Conservation (phyloP, 1,140 invertebrate genomes). For the Drosophila obscura region DNA sequence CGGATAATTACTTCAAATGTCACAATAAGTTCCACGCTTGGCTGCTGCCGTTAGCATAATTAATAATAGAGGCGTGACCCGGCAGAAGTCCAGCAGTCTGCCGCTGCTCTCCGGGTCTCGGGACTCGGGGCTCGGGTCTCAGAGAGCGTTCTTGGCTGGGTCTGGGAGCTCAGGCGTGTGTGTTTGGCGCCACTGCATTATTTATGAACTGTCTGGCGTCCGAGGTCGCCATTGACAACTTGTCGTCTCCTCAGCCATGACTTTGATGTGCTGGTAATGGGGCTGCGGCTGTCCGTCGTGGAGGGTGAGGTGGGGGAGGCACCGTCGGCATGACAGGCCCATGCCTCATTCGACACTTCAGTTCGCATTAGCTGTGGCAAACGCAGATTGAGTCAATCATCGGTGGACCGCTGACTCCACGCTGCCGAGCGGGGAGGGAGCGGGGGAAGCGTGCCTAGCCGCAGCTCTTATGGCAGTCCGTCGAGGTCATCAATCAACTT, state of each 20-base stretch:
- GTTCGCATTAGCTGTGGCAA: constrained; percentile 47
- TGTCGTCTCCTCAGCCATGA: constrained; percentile 22
- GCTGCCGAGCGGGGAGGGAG: not conserved
- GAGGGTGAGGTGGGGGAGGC: not conserved
- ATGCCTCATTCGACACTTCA: constrained; percentile 40
- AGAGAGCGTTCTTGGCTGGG: not conserved
- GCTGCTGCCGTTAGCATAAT: constrained; percentile 50
- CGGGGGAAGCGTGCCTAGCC: too few species aligned
- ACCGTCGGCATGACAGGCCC: not conserved
- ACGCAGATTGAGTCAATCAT: constrained; percentile 64
- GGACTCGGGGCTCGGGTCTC: not conserved
- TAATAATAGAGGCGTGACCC: constrained; percentile 51
- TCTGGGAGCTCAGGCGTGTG: constrained; percentile 6
- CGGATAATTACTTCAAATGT: constrained; percentile 60
- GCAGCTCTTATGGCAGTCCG: not conserved
- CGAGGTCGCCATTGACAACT: constrained; percentile 42
- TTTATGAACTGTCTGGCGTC: constrained; percentile 50
- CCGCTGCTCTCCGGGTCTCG: not conserved
- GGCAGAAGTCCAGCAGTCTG: constrained; percentile 4
- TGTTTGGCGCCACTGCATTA: constrained; percentile 45
- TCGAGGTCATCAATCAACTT: constrained; percentile 62
- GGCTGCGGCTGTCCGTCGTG: too few species aligned
- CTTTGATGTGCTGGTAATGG: too few species aligned
- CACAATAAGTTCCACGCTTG: constrained; percentile 51
- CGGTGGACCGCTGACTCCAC: constrained; percentile 42